These are phyloP conservation scores for Tanypteryx hageni DNA, from an alignment of 2,888 invertebrate genomes.

Conservation along the genomic window DNA sequence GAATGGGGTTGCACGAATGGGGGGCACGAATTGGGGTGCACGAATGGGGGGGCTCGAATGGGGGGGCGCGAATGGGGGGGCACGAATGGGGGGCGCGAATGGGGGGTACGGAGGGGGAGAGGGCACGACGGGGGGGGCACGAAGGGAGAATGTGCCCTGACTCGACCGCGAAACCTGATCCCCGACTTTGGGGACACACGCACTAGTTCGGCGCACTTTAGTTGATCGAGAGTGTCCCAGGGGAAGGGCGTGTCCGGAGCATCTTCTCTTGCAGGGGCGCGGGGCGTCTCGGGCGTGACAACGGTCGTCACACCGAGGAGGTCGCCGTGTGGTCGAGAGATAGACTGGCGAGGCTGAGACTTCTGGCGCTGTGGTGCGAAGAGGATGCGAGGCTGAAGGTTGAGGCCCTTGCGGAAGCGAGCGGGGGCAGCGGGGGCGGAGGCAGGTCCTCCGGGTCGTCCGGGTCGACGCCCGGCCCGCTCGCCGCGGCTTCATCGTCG, in stretches of 20 bases:
- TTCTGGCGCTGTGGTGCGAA: constrained; percentile 65
- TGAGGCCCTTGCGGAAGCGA: constrained; percentile 70
- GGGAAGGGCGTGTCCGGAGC: neutral
- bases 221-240: too few relatives aligned
- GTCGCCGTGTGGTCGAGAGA: constrained; percentile 68
- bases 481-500: constrained; percentile 69
- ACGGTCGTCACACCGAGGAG: constrained; percentile 66
- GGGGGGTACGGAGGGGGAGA: too few relatives aligned
- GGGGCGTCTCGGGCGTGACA: neutral
- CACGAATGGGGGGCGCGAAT: too few relatives aligned
- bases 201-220: too few relatives aligned
- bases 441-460: constrained; percentile 45
- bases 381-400: constrained; percentile 74
- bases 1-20: too few relatives aligned
- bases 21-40: too few relatives aligned
- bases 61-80: too few relatives aligned
- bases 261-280: neutral
- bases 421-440: constrained; percentile 28
- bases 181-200: too few relatives aligned
- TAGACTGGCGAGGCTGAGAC: constrained; percentile 69
- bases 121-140: too few relatives aligned
- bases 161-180: too few relatives aligned
- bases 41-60: too few relatives aligned
- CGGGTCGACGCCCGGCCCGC: constrained; percentile 5
- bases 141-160: too few relatives aligned